phyloP scores from a whole-genome alignment of 2,888 invertebrate genomes.

The Zelleria hepariella region DNA sequence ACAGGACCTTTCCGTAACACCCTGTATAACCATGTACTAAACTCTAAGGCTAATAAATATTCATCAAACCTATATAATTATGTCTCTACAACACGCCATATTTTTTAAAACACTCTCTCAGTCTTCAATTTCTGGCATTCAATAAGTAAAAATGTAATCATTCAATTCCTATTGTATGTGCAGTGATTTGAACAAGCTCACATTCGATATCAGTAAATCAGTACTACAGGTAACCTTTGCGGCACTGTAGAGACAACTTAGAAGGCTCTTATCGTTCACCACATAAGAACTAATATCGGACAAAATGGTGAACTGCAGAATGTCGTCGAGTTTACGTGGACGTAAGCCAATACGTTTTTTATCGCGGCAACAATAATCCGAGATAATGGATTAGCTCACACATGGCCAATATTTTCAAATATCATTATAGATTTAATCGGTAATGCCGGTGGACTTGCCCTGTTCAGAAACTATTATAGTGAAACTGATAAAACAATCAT shows the following conservation, averaged over 20 bases:
- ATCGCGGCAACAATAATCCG: conserved; percentile 63
- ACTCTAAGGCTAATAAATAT: no score
- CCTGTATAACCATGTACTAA: no score
- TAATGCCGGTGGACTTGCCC: neutral
- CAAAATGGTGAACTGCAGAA: neutral
- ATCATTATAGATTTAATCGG: conserved; percentile 28
- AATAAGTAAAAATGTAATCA: neutral
- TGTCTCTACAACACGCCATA: no score
- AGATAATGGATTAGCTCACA: conserved; percentile 65
- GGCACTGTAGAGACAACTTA: neutral
- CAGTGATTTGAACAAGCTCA: neutral
- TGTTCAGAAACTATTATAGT: neutral
- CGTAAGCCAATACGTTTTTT: conserved; percentile 40
- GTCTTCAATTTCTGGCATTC: no score
- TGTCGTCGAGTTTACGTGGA: neutral
- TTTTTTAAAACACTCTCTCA: no score
- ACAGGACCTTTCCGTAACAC: no score
- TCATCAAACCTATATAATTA: no score
- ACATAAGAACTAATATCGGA: neutral
- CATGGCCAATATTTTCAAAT: conserved; percentile 59
- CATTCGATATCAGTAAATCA: neutral
- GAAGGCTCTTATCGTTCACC: neutral
- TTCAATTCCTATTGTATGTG: neutral
- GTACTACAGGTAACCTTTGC: neutral
- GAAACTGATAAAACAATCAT: no score